Conservation (phyloP, 2,113 vertebrate species). For the Poecile atricapillus region DNA sequence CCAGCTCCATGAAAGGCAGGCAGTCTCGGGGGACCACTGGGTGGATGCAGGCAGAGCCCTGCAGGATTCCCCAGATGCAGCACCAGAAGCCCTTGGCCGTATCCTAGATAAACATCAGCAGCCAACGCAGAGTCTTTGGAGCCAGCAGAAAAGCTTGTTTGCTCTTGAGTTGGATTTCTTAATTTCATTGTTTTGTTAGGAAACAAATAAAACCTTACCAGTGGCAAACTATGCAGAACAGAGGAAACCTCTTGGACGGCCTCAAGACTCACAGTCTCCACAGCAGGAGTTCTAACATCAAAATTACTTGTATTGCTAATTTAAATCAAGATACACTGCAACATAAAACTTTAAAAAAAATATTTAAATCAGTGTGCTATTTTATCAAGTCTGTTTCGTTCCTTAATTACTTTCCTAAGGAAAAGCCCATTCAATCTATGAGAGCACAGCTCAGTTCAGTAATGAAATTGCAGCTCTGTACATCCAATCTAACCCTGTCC, state of each 20-base stretch:
- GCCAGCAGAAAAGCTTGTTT: neutral
- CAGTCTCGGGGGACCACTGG: neutral
- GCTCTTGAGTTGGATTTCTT: neutral
- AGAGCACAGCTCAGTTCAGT: neutral
- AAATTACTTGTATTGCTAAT: neutral
- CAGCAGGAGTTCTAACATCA: neutral
- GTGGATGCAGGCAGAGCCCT: neutral
- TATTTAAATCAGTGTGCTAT: neutral
- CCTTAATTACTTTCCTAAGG: constrained; percentile 6
- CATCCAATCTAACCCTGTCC: neutral
- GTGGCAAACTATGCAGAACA: neutral
- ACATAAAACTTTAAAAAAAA: neutral
- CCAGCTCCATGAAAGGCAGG: neutral
- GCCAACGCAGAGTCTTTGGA: neutral
- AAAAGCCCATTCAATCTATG: neutral
- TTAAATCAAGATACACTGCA: constrained; percentile 5
- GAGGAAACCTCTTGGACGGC: neutral
- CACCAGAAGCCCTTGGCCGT: neutral
- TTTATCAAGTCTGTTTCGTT: neutral
- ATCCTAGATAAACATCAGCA: neutral
- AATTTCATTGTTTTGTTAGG: neutral
- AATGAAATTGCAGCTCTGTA: neutral
- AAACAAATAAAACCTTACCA: neutral
- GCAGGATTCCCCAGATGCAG: neutral
- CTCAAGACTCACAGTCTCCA: neutral